Evolutionary conservation across 2,888 invertebrate species (phyloP).

Genomic region (Limulus polyphemus): DNA sequence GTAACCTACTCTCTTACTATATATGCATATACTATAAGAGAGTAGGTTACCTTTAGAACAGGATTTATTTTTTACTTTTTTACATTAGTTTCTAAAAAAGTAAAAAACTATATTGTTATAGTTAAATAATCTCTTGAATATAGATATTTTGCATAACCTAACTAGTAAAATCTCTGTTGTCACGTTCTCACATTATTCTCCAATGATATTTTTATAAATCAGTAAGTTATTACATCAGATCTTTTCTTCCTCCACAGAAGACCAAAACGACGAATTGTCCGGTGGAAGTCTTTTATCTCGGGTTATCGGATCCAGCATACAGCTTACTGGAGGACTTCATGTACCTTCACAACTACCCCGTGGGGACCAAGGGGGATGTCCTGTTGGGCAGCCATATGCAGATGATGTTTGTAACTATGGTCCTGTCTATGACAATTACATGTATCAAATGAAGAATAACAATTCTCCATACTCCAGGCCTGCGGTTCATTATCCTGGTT

Average conservation of each 20-base stretch:
- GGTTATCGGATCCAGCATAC: background rate
- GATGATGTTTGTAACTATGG: conserved; percentile 15
- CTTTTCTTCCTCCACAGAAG: conserved; percentile 7
- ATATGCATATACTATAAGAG: too few species aligned
- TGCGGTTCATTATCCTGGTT: conserved; percentile 13
- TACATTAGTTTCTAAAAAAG: too few species aligned
- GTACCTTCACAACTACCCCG: conserved; percentile 5
- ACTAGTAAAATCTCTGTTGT: too few species aligned
- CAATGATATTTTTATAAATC: too few species aligned
- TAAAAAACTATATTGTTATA: too few species aligned
- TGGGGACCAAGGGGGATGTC: background rate
- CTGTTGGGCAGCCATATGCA: conserved; percentile 13
- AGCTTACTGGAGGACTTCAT: conserved; percentile 9
- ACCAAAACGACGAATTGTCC: conserved; percentile 13
- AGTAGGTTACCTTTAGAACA: too few species aligned
- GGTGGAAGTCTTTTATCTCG: conserved; percentile 10
- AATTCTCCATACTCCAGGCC: conserved; percentile 14
- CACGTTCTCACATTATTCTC: too few species aligned
- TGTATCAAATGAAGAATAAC: conserved; percentile 16
- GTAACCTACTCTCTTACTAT: too few species aligned
- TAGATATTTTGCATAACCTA: too few species aligned
- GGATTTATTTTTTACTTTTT: too few species aligned
- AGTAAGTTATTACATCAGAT: too few species aligned
- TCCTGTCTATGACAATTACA: conserved; percentile 18
- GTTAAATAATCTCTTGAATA: too few species aligned